These are phyloP conservation scores for Sandelia bainsii DNA, from an alignment of 2,797 vertebrate species.

Conservation along the genomic window DNA sequence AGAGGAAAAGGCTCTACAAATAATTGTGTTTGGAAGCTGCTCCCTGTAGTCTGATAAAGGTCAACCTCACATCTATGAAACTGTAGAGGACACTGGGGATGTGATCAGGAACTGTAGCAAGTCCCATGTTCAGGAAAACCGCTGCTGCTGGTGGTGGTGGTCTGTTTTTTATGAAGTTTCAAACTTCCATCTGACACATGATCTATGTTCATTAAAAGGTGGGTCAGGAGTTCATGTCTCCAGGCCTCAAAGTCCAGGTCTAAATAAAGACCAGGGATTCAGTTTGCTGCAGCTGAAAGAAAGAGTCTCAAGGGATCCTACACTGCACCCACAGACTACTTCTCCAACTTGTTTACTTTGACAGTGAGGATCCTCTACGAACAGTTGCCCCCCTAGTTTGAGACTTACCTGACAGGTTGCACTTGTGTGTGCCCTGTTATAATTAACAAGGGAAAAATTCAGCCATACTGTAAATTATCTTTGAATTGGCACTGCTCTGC, in stretches of 20 bases:
- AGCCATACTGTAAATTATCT: not conserved
- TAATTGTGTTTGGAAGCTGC: constrained; percentile 16
- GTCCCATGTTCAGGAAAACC: not conserved
- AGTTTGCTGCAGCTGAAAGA: constrained; percentile 60
- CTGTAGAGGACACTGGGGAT: constrained; percentile 1
- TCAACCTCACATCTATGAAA: constrained; percentile 43
- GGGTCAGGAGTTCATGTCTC: constrained; percentile 81
- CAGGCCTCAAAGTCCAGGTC: constrained; percentile 75
- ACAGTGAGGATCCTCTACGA: constrained; percentile 8
- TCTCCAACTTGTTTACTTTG: constrained; percentile 14
- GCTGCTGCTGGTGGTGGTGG: not conserved
- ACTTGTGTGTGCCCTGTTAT: not conserved
- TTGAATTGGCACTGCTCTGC: not conserved
- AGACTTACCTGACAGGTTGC: constrained; percentile 15
- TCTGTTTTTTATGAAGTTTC: constrained; percentile 26
- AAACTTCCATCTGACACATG: constrained; percentile 70
- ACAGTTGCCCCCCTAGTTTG: constrained; percentile 5
- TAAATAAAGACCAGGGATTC: constrained; percentile 81
- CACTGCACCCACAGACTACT: constrained; percentile 10
- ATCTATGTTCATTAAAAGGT: constrained; percentile 81
- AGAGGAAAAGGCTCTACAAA: constrained; percentile 2
- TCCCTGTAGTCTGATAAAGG: constrained; percentile 40
- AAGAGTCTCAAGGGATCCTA: constrained; percentile 57
- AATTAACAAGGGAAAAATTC: not conserved
- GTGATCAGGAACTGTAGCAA: not conserved